These are phyloP conservation scores for Sapayoa aenigma DNA, from an alignment of 2,113 vertebrate genomes.

Conservation along the genomic window DNA sequence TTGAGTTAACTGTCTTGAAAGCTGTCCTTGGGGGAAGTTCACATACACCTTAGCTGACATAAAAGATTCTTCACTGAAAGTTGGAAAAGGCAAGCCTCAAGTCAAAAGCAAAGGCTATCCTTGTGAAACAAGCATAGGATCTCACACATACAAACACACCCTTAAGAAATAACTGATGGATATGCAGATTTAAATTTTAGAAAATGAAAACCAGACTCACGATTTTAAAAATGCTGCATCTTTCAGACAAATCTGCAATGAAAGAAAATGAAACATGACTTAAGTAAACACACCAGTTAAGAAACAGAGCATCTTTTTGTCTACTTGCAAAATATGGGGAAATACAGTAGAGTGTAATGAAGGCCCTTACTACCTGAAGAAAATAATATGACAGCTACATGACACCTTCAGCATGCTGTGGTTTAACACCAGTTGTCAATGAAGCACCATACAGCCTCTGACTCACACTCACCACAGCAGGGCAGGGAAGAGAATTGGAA, in stretches of 20 bases:
- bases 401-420: background rate
- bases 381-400: background rate
- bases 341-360: background rate
- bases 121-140: background rate
- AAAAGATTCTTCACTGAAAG: background rate
- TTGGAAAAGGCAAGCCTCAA: background rate
- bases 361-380: background rate
- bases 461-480: background rate
- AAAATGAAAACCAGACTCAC: conserved; percentile 70
- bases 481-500: background rate
- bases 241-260: conserved; percentile 86
- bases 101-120: background rate
- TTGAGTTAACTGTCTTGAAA: background rate
- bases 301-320: background rate
- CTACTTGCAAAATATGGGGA: background rate
- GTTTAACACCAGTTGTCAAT: background rate
- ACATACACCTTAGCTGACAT: background rate
- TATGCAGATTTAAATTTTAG: background rate
- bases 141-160: background rate
- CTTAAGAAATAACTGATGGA: background rate
- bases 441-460: background rate
- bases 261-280: background rate
- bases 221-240: conserved; percentile 82
- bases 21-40: background rate
- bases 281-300: background rate